A percentile compares a stretch with the other conserved stretches of the same genome.
Conservation (phyloP, 2,888 invertebrate species). For the Spicauda simplicius region DNA sequence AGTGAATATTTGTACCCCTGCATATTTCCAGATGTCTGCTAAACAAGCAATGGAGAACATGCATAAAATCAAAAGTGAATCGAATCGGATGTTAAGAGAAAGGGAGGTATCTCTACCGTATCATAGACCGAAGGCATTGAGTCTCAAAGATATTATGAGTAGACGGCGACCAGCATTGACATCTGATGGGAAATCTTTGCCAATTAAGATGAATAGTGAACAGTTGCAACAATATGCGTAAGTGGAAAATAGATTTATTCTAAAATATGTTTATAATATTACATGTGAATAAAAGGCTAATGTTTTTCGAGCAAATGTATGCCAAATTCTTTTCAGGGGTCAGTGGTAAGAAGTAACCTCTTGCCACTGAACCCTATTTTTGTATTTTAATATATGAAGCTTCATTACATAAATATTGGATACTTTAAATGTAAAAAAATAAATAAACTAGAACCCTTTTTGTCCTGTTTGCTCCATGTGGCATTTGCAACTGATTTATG, state of each 20-base stretch:
- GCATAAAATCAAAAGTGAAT: constrained; percentile 92
- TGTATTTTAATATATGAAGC: no score
- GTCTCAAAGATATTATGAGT: constrained; percentile 91
- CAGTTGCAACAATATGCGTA: constrained; percentile 88
- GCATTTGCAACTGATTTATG: no score
- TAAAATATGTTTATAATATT: no score
- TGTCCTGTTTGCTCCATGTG: no score
- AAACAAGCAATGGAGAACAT: constrained; percentile 88
- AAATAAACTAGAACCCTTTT: no score
- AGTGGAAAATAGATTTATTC: constrained; percentile 53
- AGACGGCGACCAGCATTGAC: constrained; percentile 67
- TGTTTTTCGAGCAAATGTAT: no score
- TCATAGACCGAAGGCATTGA: constrained; percentile 92
- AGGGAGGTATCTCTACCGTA: constrained; percentile 92
- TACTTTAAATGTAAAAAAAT: no score
- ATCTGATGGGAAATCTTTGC: constrained; percentile 72
- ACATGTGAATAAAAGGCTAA: no score
- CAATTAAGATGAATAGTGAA: constrained; percentile 87
- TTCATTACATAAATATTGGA: no score
- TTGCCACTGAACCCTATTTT: no score
- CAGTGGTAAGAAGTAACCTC: no score
- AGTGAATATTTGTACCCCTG: not conserved
- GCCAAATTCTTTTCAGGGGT: no score
- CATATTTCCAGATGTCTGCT: constrained; percentile 83
- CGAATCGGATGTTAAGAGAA: constrained; percentile 92